Evolutionary conservation across 53 echinoderm and acorn worm species (phyloP), one percentile per base, ranked within the genome.

Genomic region (Antedon mediterranea): DNA sequence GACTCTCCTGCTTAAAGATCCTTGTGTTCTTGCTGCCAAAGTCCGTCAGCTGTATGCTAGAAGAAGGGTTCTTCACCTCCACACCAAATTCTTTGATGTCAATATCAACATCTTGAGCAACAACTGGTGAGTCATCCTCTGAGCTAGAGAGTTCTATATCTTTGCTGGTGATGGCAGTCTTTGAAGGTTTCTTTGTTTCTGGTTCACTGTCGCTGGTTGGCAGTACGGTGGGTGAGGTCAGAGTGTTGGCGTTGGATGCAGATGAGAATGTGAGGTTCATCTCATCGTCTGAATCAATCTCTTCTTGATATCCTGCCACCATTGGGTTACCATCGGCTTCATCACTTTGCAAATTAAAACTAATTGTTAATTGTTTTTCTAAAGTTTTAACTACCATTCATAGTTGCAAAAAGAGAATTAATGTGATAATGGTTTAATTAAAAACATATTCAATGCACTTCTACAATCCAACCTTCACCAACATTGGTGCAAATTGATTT

Each of bases 261-360:
- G 82, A 43, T 71, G 71, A 78, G 32, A 74, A 76, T 3, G 72
- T 75, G 0, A 83, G 44, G 15, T 33, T 30, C 15, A 7, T 74
- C 31, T 98, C 98, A 72, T 98, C 98, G 29, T 98, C 98, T 0
- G 98, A 98, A 32, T 98, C 98, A 31, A 98, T 30, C 4, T 98
- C 98, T 34, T 98, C 98, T 71, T 90, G 92, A 84, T 93, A 98
- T 30, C 90, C 88, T 33, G 98, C 93, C 0, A 97, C 97, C 97
- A 97, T 97, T 0, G 97, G 97, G 74, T 97, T 97, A 28, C 76
- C 77, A n/a, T 78, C 76, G 75, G 82, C 89, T 37, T 89, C 88
- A 74, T 86, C 86, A 80, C 87, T 89, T 28, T 18, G 75, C 32
- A 78, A 37, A 37, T n/a, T n/a, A n/a, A n/a, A n/a, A n/a, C n/a